phyloP scores from a whole-genome alignment of 2,113 vertebrate genomes.

The Aspiorhynchus laticeps region DNA sequence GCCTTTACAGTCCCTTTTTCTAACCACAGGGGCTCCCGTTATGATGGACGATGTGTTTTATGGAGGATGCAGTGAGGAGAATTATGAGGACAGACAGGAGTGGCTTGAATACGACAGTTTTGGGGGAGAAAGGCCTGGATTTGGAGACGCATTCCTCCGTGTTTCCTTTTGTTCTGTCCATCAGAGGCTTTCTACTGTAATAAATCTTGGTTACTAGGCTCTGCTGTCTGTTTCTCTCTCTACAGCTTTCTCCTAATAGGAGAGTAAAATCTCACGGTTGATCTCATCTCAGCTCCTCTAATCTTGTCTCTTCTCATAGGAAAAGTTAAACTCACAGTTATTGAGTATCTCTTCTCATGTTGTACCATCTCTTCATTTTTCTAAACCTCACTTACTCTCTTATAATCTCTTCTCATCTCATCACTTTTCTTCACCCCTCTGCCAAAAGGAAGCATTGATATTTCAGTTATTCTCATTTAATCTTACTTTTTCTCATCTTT shows the following conservation, averaged over 20 bases:
- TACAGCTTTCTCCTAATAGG: slow-evolving; percentile 11
- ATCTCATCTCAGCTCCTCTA: background rate
- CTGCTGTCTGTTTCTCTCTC: slow-evolving; percentile 1
- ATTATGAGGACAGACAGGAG: slow-evolving; percentile 26
- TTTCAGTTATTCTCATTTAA: background rate
- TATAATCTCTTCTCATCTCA: background rate
- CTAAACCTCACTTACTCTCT: background rate
- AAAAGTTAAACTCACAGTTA: background rate
- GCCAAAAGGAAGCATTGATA: background rate
- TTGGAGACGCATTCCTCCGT: background rate
- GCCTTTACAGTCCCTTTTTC: background rate
- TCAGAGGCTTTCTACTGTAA: background rate
- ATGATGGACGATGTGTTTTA: slow-evolving; percentile 40
- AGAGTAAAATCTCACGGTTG: background rate
- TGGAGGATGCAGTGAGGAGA: slow-evolving; percentile 25
- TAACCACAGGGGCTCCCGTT: slow-evolving; percentile 21
- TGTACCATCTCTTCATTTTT: background rate
- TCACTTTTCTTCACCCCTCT: background rate
- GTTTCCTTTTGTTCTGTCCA: slow-evolving; percentile 27
- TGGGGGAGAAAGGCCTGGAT: slow-evolving; percentile 23
- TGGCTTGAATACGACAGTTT: background rate
- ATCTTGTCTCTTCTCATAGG: background rate
- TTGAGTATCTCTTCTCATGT: background rate
- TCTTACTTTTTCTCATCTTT: background rate
- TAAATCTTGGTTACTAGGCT: slow-evolving; percentile 23